A percentile compares a stretch with the other conserved stretches of the same genome.
Conservation (phyloP, 2,797 vertebrate genomes). For the Vipera ursinii region DNA sequence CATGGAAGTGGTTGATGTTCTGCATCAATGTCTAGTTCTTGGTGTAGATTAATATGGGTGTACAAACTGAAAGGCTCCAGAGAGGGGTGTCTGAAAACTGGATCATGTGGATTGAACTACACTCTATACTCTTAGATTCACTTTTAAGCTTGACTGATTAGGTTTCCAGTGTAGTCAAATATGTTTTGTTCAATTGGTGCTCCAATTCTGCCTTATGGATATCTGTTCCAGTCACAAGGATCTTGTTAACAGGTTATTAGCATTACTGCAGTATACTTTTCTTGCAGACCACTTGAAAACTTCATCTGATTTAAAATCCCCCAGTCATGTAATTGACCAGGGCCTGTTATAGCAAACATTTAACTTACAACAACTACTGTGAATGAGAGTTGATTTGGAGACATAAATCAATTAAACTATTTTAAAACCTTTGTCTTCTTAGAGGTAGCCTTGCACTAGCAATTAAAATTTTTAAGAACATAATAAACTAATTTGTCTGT, state of each 20-base stretch:
- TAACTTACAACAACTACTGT: slow-evolving; percentile 29
- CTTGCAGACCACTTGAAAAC: background rate
- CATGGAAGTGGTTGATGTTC: background rate
- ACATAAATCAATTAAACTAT: background rate
- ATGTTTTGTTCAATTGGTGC: background rate
- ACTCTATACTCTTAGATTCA: background rate
- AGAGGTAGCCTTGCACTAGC: background rate
- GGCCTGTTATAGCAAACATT: slow-evolving; percentile 40
- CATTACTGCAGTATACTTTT: background rate
- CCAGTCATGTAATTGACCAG: background rate
- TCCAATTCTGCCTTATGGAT: background rate
- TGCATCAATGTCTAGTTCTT: background rate
- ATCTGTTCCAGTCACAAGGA: background rate
- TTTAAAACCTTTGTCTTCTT: background rate
- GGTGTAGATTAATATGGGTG: background rate
- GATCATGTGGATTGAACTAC: background rate
- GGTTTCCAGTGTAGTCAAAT: background rate
- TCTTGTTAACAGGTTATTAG: too few relatives aligned
- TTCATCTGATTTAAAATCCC: background rate
- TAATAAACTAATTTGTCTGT: background rate
- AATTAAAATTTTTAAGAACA: background rate
- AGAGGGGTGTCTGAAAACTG: background rate
- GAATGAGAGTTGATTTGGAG: background rate
- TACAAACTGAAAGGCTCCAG: background rate
- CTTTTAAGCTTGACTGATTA: background rate